Percentiles rank a stretch among this genome's conserved stretches.
phyloP scores from a whole-genome alignment of 2,888 invertebrate genomes.

The Drosophila bunnanda region DNA sequence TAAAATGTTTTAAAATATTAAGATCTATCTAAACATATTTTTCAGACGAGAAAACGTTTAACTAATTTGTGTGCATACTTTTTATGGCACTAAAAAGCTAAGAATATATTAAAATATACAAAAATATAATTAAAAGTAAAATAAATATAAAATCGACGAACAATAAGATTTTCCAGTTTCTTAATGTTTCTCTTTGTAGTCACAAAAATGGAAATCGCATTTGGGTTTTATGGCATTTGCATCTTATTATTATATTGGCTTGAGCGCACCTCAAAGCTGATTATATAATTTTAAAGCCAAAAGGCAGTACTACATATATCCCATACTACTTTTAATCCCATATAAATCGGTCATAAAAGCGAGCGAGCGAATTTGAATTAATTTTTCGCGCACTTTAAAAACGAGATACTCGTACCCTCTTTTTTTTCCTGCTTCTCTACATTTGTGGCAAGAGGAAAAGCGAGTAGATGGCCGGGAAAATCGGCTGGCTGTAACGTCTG shows the following conservation, averaged over 20 bases:
- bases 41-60: background rate
- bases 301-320: constrained; percentile 10
- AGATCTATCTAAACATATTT: background rate
- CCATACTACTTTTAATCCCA: constrained; percentile 18
- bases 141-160: background rate
- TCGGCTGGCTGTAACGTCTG: constrained; percentile 74
- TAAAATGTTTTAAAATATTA: too few species aligned
- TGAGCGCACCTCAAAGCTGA: constrained; percentile 3
- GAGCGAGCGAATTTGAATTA: constrained; percentile 10
- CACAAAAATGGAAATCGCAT: constrained; percentile 43
- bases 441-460: constrained; percentile 10
- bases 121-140: background rate
- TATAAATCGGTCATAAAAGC: constrained; percentile 11
- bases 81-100: too few species aligned
- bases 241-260: constrained; percentile 32
- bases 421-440: background rate
- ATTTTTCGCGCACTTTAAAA: constrained; percentile 26
- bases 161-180: background rate
- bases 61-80: too few species aligned
- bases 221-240: constrained; percentile 50
- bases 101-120: too few species aligned
- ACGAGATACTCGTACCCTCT: constrained; percentile 15
- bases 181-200: constrained; percentile 1
- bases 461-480: constrained; percentile 27
- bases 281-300: constrained; percentile 16